Conservation (phyloP, 1,140 invertebrate species). For the Zaprionus capensis region DNA sequence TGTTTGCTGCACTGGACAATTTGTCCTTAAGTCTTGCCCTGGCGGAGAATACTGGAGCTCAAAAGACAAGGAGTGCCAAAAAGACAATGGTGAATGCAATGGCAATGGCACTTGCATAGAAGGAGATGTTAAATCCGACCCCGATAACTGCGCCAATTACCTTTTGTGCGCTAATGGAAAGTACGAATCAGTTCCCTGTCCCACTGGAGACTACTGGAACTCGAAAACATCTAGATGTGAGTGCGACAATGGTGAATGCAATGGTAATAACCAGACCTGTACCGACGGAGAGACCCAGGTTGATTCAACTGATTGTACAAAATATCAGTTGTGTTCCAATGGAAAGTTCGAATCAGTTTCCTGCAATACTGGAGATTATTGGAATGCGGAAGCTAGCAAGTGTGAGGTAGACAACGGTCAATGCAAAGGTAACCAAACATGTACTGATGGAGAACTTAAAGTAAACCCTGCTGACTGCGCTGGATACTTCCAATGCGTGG, state of each 20-base stretch:
- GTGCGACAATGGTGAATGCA: conserved; percentile 28
- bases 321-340: conserved; percentile 28
- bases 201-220: conserved; percentile 9
- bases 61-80: not conserved
- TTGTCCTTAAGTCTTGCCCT: conserved; percentile 48
- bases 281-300: conserved; percentile 14
- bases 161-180: conserved; percentile 15
- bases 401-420: conserved; percentile 31
- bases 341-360: conserved; percentile 25
- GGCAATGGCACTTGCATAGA: conserved; percentile 21
- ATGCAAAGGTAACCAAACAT: conserved; percentile 25
- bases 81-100: conserved; percentile 41
- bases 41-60: conserved; percentile 48
- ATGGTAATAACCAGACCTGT: conserved; percentile 9
- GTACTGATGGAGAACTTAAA: conserved; percentile 7
- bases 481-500: conserved; percentile 51
- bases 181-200: not conserved
- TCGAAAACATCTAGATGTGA: not conserved
- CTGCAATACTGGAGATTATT: conserved; percentile 33
- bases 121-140: not conserved
- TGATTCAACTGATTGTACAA: conserved; percentile 32
- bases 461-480: conserved; percentile 46
- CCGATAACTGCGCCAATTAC: conserved; percentile 31
- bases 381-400: not conserved
- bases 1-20: conserved; percentile 52